These are phyloP conservation scores for Pantherophis vulpinus DNA, from an alignment of 2,797 vertebrate species.

Conservation along the genomic window DNA sequence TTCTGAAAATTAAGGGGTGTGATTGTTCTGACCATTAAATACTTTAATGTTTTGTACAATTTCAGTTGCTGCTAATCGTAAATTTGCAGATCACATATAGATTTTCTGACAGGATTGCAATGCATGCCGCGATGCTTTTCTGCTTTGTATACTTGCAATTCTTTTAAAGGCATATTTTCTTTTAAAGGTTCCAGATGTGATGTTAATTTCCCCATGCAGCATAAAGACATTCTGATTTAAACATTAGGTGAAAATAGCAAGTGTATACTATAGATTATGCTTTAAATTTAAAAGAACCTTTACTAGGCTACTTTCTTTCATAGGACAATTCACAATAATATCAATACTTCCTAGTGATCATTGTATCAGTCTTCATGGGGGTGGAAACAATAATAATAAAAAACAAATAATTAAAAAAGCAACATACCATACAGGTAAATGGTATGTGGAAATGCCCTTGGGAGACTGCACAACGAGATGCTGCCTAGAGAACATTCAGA, in stretches of 20 bases:
- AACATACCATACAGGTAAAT: not conserved
- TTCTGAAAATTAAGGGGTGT: conserved; percentile 24
- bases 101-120: not conserved
- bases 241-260: conserved; percentile 4
- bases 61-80: conserved; percentile 16
- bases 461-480: not conserved
- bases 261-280: not conserved
- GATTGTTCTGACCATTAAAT: conserved; percentile 27
- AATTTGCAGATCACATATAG: not conserved
- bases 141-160: conserved; percentile 28
- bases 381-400: not conserved
- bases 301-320: not conserved
- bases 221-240: conserved; percentile 26
- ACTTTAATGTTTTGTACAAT: conserved; percentile 21
- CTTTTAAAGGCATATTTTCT: not conserved
- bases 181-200: conserved; percentile 17
- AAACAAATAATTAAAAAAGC: not conserved
- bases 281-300: not conserved
- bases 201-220: not conserved
- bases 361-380: not conserved
- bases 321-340: not conserved
- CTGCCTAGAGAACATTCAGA: not conserved
- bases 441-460: not conserved
- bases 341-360: not conserved
- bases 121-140: not conserved